A percentile compares a stretch with the other conserved stretches of the same genome.
Conservation (phyloP, 2,888 invertebrate species). For the Adineta ricciae region DNA sequence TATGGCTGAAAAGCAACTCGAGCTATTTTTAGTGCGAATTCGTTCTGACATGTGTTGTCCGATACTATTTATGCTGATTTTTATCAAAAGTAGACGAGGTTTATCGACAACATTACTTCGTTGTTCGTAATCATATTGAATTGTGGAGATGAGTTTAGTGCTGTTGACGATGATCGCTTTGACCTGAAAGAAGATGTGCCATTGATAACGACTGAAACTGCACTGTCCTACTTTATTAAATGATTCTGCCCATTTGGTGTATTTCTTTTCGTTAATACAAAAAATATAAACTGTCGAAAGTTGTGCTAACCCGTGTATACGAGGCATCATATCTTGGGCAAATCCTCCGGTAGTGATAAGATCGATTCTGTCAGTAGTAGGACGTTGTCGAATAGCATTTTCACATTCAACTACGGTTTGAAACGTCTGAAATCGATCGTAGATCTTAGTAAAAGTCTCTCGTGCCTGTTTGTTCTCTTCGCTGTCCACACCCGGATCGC, state of each 20-base stretch:
- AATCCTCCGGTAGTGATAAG: neutral
- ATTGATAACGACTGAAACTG: neutral
- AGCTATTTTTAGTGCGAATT: no score
- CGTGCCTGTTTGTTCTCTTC: neutral
- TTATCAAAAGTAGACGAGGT: no score
- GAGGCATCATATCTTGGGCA: neutral
- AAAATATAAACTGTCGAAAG: neutral
- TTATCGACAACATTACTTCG: neutral
- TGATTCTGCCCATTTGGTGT: neutral
- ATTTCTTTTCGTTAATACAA: neutral
- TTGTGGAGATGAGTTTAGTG: neutral
- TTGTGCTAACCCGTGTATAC: neutral
- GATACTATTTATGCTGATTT: no score
- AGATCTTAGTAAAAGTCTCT: neutral
- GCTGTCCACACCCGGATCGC: neutral
- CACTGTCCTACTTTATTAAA: neutral
- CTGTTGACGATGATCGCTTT: neutral
- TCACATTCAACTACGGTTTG: neutral
- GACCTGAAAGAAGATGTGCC: neutral
- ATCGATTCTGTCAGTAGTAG: neutral
- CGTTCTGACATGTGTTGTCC: neutral
- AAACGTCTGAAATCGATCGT: neutral
- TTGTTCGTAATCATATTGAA: neutral
- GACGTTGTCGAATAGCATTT: neutral
- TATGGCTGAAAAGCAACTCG: no score